Conservation (phyloP, 2,888 invertebrate genomes). For the Alloscopus bannaensis region DNA sequence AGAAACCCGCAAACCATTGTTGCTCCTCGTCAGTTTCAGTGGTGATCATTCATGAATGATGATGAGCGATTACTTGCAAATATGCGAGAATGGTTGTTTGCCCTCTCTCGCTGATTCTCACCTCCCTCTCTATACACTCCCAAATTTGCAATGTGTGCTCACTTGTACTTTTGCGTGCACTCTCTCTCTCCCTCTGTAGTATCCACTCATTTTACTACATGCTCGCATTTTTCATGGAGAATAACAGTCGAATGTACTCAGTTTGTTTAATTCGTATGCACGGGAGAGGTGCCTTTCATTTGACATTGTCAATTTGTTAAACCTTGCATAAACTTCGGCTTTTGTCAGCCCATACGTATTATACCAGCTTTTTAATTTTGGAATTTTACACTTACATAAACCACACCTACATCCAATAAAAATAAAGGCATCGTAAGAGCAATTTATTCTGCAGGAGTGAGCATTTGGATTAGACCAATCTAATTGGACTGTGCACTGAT, state of each 20-base stretch:
- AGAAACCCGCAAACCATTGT: too few relatives aligned
- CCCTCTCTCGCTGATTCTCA: constrained; percentile 20
- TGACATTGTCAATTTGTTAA: constrained; percentile 28
- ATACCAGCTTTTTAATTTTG: too few relatives aligned
- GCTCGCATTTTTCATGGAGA: background rate
- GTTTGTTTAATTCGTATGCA: too few relatives aligned
- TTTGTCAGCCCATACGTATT: too few relatives aligned
- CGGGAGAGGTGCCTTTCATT: constrained; percentile 54
- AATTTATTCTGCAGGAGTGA: too few relatives aligned
- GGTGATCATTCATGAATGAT: constrained; percentile 19
- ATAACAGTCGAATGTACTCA: background rate
- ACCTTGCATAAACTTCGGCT: background rate
- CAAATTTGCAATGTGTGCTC: too few relatives aligned
- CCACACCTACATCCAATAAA: too few relatives aligned
- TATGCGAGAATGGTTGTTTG: constrained; percentile 22
- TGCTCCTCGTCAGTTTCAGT: constrained; percentile 5
- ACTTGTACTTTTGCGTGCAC: too few relatives aligned
- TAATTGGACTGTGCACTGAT: too few relatives aligned
- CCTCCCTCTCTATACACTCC: background rate
- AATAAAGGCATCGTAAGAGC: too few relatives aligned
- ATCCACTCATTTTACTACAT: constrained; percentile 7
- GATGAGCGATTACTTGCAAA: constrained; percentile 41
- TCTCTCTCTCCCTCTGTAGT: background rate
- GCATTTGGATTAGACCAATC: too few relatives aligned
- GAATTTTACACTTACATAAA: too few relatives aligned